Base-by-base conservation (phyloP, 2,797 vertebrate species). In the Ctenochaetus hawaiiensis region DNA sequence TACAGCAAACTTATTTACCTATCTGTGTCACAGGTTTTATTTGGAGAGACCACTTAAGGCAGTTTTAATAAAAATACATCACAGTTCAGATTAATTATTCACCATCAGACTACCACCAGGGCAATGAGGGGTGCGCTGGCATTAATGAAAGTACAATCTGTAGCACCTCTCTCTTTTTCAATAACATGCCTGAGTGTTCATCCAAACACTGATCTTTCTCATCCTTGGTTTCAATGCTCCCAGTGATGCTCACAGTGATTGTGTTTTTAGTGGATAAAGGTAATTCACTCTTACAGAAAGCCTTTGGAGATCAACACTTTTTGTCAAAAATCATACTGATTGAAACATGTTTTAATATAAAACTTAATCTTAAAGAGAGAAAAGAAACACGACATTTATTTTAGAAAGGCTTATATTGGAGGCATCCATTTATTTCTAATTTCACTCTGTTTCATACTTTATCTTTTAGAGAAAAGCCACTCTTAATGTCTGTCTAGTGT, bases 11-110 rank as follows among this genome's bases (percentile, higher is more conserved):
- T 20, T 2, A 6, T 9, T 68, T 72, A 49, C 44, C 59, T 49
- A 8, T 44, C 61, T 37, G 47, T 63, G 43, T 52, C 43, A 56
- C 56, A 54, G 57, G 34, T 67, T 75, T 78, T 77, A 83, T 85
- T 84, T 72, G 75, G 54, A 22, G 1, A 44, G 2, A 7, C 49
- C 71, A 61, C 77, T 71, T 6, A 39, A 80, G 85, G 82, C 81
- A 78, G 78, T 85, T 90, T 83, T 83, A 88, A 89, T 89, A 83
- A 85, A 89, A 89, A 86, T 77, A 80, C 61, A 87, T 83, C 77
- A 85, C 6, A 12, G 53, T 58, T 37, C 51, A 69, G 81, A 88
- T 90, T 84, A 89, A 88, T 86, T 80, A 91, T 88, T 88, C 79
- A 88, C 75, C 54, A 54, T 59, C 37, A 3, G 52, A 58, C 78